These are phyloP conservation scores for Heliconius hortense DNA, from an alignment of 2,888 invertebrate species.

Conservation along the genomic window DNA sequence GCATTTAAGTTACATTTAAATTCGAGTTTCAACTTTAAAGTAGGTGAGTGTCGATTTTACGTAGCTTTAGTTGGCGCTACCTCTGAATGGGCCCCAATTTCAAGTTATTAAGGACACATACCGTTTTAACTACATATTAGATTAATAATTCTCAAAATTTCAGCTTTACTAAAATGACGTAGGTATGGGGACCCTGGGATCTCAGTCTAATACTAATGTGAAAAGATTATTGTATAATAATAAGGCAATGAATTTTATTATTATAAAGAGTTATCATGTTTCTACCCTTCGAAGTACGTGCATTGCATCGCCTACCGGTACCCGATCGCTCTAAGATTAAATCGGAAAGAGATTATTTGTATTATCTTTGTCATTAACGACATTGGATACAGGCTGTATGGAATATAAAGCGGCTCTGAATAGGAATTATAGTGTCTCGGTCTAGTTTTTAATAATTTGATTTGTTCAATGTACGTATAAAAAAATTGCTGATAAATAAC, in stretches of 20 bases:
- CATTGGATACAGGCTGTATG: slow-evolving; percentile 2
- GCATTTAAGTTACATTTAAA: no score
- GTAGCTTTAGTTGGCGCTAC: no score
- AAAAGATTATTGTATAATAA: background rate
- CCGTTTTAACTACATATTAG: no score
- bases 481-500: background rate
- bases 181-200: no score
- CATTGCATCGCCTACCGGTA: background rate
- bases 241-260: background rate
- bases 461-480: background rate
- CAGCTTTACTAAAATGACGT: no score
- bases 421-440: background rate
- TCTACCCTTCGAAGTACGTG: slow-evolving; percentile 13
- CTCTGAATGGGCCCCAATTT: no score
- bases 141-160: no score
- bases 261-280: slow-evolving; percentile 11
- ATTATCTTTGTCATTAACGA: slow-evolving; percentile 14
- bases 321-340: slow-evolving; percentile 20
- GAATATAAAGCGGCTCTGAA: slow-evolving; percentile 17
- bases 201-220: background rate
- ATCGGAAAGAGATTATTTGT: slow-evolving; percentile 25
- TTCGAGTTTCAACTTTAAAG: no score
- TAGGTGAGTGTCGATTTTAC: no score
- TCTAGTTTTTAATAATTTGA: background rate
- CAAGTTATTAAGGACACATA: no score